Percentiles rank a stretch among this genome's conserved stretches.
phyloP scores from a whole-genome alignment of 1,140 invertebrate species.

The Drosophila melanica region DNA sequence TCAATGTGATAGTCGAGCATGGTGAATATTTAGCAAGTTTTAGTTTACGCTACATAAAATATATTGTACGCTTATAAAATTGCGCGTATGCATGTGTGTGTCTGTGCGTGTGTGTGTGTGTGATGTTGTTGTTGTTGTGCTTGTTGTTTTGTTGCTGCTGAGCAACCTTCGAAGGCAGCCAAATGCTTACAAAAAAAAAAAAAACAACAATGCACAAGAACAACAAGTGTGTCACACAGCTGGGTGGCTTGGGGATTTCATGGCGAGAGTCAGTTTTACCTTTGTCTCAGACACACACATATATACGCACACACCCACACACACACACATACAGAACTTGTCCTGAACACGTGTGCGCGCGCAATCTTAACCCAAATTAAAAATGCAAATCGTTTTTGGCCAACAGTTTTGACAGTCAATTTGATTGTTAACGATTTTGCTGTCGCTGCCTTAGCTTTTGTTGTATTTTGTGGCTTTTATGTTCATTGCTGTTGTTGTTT shows the following conservation, averaged over 20 bases:
- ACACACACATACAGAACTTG: not conserved
- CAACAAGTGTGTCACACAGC: constrained; percentile 46
- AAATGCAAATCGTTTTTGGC: constrained; percentile 47
- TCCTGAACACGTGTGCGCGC: constrained; percentile 4
- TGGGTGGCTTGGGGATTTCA: constrained; percentile 3
- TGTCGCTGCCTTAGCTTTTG: not conserved
- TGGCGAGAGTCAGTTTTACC: constrained; percentile 3
- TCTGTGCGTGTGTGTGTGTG: constrained; percentile 1
- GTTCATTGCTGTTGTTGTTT: constrained; percentile 4
- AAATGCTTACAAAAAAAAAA: constrained; percentile 40
- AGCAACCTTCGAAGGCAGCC: constrained; percentile 42
- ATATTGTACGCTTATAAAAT: constrained; percentile 31
- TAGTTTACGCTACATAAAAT: constrained; percentile 52
- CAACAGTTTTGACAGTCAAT: constrained; percentile 49
- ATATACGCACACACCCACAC: not conserved
- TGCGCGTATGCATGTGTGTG: not conserved
- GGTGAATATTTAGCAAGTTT: constrained; percentile 55
- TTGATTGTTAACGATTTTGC: constrained; percentile 43
- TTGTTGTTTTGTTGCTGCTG: constrained; percentile 1
- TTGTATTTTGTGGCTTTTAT: constrained; percentile 13
- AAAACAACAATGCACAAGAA: constrained; percentile 46
- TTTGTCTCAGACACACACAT: not conserved
- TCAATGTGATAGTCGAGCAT: constrained; percentile 65
- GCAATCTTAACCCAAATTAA: constrained; percentile 47
- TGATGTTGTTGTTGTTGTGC: not conserved